These are phyloP conservation scores for Ammodramus savannarum DNA, from an alignment of 2,113 vertebrate genomes.

Conservation along the genomic window DNA sequence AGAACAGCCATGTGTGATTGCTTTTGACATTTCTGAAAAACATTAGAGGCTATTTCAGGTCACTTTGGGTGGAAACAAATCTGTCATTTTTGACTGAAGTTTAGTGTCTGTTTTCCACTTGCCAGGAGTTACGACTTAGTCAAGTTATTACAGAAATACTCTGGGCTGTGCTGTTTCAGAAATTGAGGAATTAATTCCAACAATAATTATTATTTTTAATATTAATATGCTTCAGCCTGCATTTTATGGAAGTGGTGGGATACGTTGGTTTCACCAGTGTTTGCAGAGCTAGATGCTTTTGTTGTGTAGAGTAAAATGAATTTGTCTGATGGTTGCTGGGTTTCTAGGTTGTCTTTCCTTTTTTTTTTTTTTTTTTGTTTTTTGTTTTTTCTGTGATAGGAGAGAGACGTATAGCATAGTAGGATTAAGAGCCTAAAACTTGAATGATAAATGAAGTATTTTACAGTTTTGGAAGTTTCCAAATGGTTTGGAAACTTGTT, in stretches of 20 bases:
- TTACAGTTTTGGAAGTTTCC: not conserved
- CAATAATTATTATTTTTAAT: not conserved
- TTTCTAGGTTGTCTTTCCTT: not conserved
- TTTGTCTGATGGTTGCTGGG: not conserved
- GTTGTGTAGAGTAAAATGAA: not conserved
- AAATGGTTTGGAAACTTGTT: no score
- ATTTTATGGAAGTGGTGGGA: not conserved
- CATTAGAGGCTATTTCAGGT: not conserved
- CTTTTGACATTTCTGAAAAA: not conserved
- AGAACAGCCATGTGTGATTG: not conserved
- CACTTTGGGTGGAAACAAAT: not conserved
- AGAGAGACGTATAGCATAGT: not conserved
- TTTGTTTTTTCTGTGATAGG: not conserved
- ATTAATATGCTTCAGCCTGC: not conserved
- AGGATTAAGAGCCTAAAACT: not conserved
- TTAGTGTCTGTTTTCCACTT: not conserved
- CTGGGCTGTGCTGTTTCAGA: not conserved
- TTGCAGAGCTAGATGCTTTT: not conserved
- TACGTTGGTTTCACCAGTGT: not conserved
- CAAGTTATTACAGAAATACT: not conserved
- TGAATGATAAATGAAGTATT: not conserved
- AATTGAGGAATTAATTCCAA: not conserved
- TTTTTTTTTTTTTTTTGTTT: accelerated
- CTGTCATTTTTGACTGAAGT: not conserved
- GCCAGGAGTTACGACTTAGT: not conserved